These are phyloP conservation scores for Luperina testacea DNA, from an alignment of 2,888 invertebrate species.

Conservation along the genomic window DNA sequence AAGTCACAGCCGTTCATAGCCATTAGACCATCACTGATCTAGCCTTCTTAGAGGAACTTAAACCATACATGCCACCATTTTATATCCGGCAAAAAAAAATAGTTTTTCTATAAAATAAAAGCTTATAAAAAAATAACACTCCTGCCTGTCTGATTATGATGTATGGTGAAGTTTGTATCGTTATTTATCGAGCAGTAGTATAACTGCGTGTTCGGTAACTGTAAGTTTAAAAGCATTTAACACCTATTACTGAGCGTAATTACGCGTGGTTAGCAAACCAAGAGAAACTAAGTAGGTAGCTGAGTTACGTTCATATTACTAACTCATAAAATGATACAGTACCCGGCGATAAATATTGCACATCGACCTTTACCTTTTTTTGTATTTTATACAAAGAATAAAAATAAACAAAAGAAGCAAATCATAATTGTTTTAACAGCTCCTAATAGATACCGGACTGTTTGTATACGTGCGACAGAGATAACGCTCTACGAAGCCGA, in stretches of 20 bases:
- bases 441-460: no score
- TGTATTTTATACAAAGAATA: no score
- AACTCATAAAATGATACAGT: conserved; percentile 2
- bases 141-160: conserved; percentile 17
- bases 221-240: conserved; percentile 45
- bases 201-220: conserved; percentile 46
- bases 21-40: neutral
- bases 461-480: no score
- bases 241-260: conserved; percentile 47
- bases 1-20: neutral
- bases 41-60: neutral
- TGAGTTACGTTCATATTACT: conserved; percentile 2
- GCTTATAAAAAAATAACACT: conserved; percentile 4
- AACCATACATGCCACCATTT: neutral
- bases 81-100: neutral
- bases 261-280: conserved; percentile 32
- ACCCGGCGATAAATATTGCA: no score
- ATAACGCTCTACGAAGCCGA: no score
- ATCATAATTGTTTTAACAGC: no score
- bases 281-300: conserved; percentile 25
- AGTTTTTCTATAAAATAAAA: neutral
- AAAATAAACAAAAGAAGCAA: no score
- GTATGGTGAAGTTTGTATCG: conserved; percentile 17
- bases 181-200: conserved; percentile 47
- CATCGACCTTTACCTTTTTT: no score